Conservation (phyloP, 2,113 vertebrate species). For the Callorhinus ursinus region DNA sequence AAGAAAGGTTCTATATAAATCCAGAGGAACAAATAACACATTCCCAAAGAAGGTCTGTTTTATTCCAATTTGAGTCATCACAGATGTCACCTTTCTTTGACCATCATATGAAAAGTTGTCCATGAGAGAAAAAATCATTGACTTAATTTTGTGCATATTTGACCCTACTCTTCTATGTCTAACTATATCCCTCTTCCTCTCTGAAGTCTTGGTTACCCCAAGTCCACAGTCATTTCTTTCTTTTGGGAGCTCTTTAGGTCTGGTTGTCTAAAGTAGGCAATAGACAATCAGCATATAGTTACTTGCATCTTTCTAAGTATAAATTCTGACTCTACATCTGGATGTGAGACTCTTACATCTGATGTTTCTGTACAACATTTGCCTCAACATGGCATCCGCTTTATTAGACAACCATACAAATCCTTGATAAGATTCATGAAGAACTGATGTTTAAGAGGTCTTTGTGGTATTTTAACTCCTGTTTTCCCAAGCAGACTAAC, state of each 20-base stretch:
- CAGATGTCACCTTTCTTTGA: not conserved
- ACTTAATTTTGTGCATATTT: not conserved
- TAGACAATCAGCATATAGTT: not conserved
- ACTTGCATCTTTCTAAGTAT: not conserved
- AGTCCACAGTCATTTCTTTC: not conserved
- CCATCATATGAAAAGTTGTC: not conserved
- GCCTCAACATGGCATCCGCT: not conserved
- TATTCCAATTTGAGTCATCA: not conserved
- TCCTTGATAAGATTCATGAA: not conserved
- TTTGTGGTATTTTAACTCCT: not conserved
- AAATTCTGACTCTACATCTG: not conserved
- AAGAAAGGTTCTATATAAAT: conserved; percentile 49
- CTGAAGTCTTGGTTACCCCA: not conserved
- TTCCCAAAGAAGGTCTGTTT: conserved; percentile 11
- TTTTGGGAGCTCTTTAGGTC: not conserved
- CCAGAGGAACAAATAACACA: conserved; percentile 59
- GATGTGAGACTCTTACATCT: not conserved
- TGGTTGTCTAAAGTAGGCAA: not conserved
- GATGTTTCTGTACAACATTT: not conserved
- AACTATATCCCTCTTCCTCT: not conserved
- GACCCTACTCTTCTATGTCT: not conserved
- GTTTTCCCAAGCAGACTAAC: not conserved
- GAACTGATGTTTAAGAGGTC: not conserved
- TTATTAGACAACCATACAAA: not conserved
- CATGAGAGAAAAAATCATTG: not conserved